phyloP scores from a whole-genome alignment of 2,797 vertebrate genomes.

The Poecilia velifera region DNA sequence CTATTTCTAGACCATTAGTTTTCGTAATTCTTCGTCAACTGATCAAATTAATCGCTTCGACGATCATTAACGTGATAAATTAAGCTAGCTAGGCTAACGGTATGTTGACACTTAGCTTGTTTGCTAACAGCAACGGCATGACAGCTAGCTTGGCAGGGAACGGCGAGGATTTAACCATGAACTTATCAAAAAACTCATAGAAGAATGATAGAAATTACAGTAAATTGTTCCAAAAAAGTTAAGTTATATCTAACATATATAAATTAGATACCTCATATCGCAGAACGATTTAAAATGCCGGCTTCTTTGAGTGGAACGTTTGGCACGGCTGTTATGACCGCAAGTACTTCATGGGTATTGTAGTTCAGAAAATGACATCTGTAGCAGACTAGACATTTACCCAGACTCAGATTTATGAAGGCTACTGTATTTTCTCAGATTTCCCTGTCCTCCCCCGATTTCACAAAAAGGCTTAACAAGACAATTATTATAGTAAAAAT shows the following conservation, averaged over 20 bases:
- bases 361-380: slow-evolving; percentile 44
- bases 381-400: background rate
- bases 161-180: background rate
- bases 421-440: background rate
- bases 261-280: slow-evolving; percentile 72
- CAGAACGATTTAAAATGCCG: slow-evolving; percentile 59
- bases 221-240: rapidly evolving
- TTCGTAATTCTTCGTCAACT: background rate
- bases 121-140: slow-evolving; percentile 36
- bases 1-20: background rate
- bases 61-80: background rate
- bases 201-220: rapidly evolving
- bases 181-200: background rate
- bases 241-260: background rate
- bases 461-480: background rate
- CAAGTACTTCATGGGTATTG: slow-evolving; percentile 67
- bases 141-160: slow-evolving; percentile 26
- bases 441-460: background rate
- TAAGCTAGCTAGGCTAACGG: background rate
- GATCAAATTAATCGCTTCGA: background rate
- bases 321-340: slow-evolving; percentile 65
- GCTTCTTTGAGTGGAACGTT: slow-evolving; percentile 61
- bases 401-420: background rate
- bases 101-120: slow-evolving; percentile 45
- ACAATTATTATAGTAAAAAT: background rate